These are phyloP conservation scores for Acheta domesticus DNA, from an alignment of 2,888 invertebrate genomes.

Conservation along the genomic window DNA sequence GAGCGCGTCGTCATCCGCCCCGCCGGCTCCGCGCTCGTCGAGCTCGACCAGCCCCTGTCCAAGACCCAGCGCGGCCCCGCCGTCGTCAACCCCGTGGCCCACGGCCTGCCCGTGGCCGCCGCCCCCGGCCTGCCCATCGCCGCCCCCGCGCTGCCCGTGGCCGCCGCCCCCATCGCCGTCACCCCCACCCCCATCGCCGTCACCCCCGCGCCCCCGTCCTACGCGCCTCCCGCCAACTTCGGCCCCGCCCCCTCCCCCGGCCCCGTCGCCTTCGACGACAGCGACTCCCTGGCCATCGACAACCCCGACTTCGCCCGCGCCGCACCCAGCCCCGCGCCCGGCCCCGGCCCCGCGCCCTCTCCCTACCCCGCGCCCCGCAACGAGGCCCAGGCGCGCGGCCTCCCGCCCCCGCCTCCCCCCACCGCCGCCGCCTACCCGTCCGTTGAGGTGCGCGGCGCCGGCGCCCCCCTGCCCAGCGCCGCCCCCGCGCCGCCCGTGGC, in stretches of 20 bases:
- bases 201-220: slow-evolving; percentile 31
- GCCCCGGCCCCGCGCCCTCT: slow-evolving; percentile 41
- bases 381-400: slow-evolving; percentile 23
- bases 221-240: slow-evolving; percentile 27
- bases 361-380: slow-evolving; percentile 19
- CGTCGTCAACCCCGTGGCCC: slow-evolving; percentile 44
- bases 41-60: slow-evolving; percentile 57
- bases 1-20: slow-evolving; percentile 59
- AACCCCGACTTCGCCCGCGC: slow-evolving; percentile 46
- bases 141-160: slow-evolving; percentile 38
- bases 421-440: slow-evolving; percentile 30
- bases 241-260: slow-evolving; percentile 32
- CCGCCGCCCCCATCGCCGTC: slow-evolving; percentile 37
- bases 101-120: slow-evolving; percentile 38
- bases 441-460: slow-evolving; percentile 37
- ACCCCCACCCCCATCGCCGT: slow-evolving; percentile 37
- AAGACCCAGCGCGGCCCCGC: slow-evolving; percentile 54
- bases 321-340: slow-evolving; percentile 32
- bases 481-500: slow-evolving; percentile 38
- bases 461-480: slow-evolving; percentile 38
- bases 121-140: slow-evolving; percentile 31
- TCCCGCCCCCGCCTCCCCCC: slow-evolving; percentile 29
- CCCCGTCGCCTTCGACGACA: slow-evolving; percentile 38
- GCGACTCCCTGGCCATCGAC: slow-evolving; percentile 45
- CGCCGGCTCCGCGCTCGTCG: slow-evolving; percentile 59